Evolutionary conservation across 2,113 vertebrate genomes (phyloP), one percentile per base, ranked within the genome.

Genomic region (Potamarius usumacintae): DNA sequence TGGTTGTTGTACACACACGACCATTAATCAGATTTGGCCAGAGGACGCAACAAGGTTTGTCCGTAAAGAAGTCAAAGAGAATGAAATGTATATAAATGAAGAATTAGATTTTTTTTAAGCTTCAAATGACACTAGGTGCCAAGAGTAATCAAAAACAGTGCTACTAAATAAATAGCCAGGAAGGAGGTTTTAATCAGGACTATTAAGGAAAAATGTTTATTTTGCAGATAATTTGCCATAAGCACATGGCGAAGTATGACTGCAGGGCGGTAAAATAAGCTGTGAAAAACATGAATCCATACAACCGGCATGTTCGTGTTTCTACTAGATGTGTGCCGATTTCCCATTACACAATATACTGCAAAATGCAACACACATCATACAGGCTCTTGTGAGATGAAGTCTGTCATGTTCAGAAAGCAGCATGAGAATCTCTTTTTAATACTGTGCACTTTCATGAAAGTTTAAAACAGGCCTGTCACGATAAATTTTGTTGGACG

Each of bases 1-100:
- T 88, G 72, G 34, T 60, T 90, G 94, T 72, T 90, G 83, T 94
- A 90, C 84, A 86, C 81, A 87, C 83, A 90, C 58, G 89, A 50
- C 86, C 89, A 89, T 83, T 91, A 89, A 93, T 90, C 88, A 92
- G 89, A 72, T 80, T 34, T 74, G 42, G 14, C 67, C 81, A 81
- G 63, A 53, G 50, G 74, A 65, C 10, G 42, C 25, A 72, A 34
- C 57, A 34, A 6, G 58, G 7, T 52, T 20, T 77, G 88, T 87
- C 82, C 77, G 42, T 58, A 87, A 65, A 84, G 74, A 82, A 83
- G 65, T 87, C 80, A 74, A 74, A 67, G 78, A 63, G 62, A 63
- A 87, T 76, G 5, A 53, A 62, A 17, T 42, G 65, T 76, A 42
- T 18, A 48, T 42, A 42, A 42, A 42, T 42, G 42, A 42, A 42